Evolutionary conservation across 2,113 vertebrate species (phyloP).

Genomic region (Gnathonemus longibarbis): DNA sequence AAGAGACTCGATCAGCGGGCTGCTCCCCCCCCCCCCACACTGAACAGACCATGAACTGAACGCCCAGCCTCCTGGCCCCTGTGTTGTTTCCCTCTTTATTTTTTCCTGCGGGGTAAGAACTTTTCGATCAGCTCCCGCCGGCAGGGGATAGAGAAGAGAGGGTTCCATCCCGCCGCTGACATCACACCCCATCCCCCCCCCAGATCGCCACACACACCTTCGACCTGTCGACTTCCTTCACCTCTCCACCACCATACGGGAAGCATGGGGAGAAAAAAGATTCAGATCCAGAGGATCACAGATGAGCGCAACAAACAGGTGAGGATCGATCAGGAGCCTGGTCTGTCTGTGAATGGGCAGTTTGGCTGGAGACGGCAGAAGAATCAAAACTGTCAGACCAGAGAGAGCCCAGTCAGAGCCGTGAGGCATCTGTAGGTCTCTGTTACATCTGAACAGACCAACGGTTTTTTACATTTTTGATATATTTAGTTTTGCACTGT

Average conservation of each 20-base stretch:
- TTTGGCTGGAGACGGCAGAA: background rate
- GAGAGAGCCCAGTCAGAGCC: background rate
- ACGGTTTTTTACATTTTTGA: background rate
- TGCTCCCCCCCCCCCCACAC: slow-evolving; percentile 21
- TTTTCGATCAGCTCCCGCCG: slow-evolving; percentile 31
- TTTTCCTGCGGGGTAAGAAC: slow-evolving; percentile 29
- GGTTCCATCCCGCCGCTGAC: slow-evolving; percentile 9
- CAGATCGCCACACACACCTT: slow-evolving; percentile 4
- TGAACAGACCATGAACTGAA: slow-evolving; percentile 61
- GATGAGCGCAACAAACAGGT: slow-evolving; percentile 24
- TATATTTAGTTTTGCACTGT: background rate
- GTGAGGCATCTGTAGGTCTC: background rate
- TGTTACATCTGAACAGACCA: background rate
- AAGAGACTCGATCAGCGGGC: slow-evolving; percentile 44
- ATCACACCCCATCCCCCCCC: slow-evolving; percentile 26
- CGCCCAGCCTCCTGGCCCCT: slow-evolving; percentile 34
- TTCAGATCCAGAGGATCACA: slow-evolving; percentile 26
- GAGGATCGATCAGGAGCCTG: background rate
- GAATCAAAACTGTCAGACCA: background rate
- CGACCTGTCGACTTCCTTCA: slow-evolving; percentile 6
- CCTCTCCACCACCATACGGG: slow-evolving; percentile 43
- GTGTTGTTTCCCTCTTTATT: slow-evolving; percentile 24
- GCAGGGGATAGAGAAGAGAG: slow-evolving; percentile 17
- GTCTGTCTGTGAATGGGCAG: background rate
- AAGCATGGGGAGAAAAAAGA: slow-evolving; percentile 28